Conservation (phyloP, 2,888 invertebrate genomes). For the Nemotelus pantherinus region DNA sequence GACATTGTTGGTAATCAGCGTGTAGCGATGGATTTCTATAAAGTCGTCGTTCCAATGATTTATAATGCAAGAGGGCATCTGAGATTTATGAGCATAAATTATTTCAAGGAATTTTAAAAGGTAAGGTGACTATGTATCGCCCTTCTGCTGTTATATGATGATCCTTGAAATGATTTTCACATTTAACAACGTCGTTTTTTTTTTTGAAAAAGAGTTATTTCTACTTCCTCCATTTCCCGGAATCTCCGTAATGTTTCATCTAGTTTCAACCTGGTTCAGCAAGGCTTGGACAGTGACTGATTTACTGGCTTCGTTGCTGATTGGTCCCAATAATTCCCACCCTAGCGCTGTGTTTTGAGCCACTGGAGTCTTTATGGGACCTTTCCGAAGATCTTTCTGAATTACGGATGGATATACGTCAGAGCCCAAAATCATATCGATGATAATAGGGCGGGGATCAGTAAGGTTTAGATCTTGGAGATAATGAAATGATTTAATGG, state of each 20-base stretch:
- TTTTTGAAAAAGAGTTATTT: neutral
- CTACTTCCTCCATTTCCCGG: neutral
- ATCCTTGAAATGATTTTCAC: neutral
- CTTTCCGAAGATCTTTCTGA: neutral
- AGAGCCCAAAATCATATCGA: neutral
- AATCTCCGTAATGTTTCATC: neutral
- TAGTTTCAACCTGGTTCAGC: neutral
- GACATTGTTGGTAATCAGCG: no score
- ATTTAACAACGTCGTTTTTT: neutral
- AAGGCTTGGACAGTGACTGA: neutral
- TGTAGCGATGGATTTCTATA: no score
- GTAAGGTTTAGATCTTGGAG: neutral
- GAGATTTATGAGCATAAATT: neutral
- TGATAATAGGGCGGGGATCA: neutral
- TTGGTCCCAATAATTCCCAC: neutral
- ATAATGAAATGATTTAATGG: neutral
- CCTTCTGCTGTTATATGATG: neutral
- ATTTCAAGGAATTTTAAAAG: neutral
- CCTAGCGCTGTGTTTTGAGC: neutral
- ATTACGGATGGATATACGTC: neutral
- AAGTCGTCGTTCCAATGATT: neutral
- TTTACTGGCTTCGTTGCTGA: neutral
- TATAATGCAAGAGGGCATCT: neutral
- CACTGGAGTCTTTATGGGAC: neutral
- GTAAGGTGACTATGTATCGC: neutral